Conservation (phyloP, 2,888 invertebrate species). For the Patella pellucida region DNA sequence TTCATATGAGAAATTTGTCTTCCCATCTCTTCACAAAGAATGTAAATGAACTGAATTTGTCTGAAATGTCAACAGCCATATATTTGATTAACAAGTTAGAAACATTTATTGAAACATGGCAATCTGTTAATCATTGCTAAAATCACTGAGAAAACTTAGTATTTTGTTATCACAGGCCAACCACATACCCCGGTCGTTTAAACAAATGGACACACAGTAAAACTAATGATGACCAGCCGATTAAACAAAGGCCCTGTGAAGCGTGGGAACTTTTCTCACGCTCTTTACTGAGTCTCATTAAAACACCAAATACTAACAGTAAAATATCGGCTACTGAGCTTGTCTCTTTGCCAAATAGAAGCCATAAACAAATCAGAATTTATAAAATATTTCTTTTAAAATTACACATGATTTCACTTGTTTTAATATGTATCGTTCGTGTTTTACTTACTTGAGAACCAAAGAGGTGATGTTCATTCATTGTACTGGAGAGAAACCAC, state of each 20-base stretch:
- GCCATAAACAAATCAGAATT: too few species aligned
- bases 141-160: conserved; percentile 2
- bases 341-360: too few species aligned
- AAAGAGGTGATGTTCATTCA: conserved; percentile 57
- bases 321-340: too few species aligned
- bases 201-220: conserved; percentile 4
- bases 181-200: not conserved
- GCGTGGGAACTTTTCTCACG: conserved; percentile 12
- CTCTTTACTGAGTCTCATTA: not conserved
- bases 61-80: not conserved
- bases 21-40: not conserved
- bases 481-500: conserved; percentile 30
- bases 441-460: conserved; percentile 45
- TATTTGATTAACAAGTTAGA: conserved; percentile 3
- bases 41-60: not conserved
- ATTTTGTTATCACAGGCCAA: not conserved
- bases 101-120: not conserved
- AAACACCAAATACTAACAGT: not conserved
- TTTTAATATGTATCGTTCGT: not conserved
- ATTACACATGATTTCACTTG: too few species aligned
- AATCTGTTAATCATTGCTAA: conserved; percentile 6
- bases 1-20: conserved; percentile 5
- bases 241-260: not conserved
- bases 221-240: not conserved
- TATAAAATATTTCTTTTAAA: too few species aligned